Evolutionary conservation across 2,888 invertebrate genomes (phyloP).

Genomic region (Ditula angustiorana): DNA sequence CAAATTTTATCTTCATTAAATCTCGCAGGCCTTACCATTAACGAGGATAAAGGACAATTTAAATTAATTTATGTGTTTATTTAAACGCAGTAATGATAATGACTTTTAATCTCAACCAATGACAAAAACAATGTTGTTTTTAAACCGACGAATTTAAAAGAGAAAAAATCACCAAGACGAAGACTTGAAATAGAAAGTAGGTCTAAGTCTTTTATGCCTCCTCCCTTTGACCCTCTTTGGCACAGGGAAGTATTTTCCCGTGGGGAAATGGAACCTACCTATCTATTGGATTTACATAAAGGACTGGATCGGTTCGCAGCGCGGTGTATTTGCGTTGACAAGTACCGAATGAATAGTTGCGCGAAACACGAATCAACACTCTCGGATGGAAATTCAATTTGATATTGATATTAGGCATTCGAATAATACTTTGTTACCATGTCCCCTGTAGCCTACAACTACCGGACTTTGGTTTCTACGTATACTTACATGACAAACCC

Average conservation of each 20-base stretch:
- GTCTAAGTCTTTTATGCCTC: slow-evolving; percentile 12
- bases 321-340: slow-evolving; percentile 36
- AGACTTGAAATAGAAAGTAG: neutral
- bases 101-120: neutral
- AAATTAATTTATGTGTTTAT: neutral
- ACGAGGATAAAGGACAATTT: neutral
- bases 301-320: slow-evolving; percentile 23
- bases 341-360: slow-evolving; percentile 35
- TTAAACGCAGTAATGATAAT: neutral
- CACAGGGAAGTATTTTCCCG: slow-evolving; percentile 29
- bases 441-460: too few species aligned
- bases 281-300: slow-evolving; percentile 37
- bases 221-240: slow-evolving; percentile 36
- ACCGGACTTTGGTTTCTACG: too few species aligned
- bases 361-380: slow-evolving; percentile 39
- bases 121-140: neutral
- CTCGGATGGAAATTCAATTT: slow-evolving; percentile 22
- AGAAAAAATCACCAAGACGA: too few species aligned
- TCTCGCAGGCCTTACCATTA: neutral
- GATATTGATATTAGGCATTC: slow-evolving; percentile 21
- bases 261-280: slow-evolving; percentile 34
- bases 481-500: too few species aligned
- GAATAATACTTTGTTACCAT: too few species aligned
- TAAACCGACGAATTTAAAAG: neutral
- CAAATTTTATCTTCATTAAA: neutral